Evolutionary conservation across 2,797 vertebrate species (phyloP), one percentile per base, ranked within the genome.

Genomic region (Oryzias dopingdopingensis): DNA sequence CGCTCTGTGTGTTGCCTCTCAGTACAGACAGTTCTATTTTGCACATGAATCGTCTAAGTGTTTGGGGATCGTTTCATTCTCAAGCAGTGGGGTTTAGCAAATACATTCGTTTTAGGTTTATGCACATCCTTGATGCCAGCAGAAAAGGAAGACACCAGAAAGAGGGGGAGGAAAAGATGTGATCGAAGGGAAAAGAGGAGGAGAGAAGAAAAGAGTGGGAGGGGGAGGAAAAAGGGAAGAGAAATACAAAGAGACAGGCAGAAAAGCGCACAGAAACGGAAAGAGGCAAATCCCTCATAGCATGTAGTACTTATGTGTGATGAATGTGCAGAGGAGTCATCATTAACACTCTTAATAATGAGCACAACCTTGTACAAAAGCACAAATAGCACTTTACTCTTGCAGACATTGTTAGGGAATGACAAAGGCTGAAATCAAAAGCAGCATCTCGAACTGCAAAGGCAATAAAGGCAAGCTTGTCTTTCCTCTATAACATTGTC

Each of bases 41-140:
- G 74, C 80, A 81, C 79, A 68, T 79, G 70, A 76, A 79, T 87
- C 79, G 74, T 86, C 69, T 69, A 72, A 74, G 79, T 72, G 74
- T 77, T 78, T 80, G 67, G 81, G 84, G 73, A 86, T 80, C 77
- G 74, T 87, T 86, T 83, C 78, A 82, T 85, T 84, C 79, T 81
- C 81, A 43, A 67, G 81, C 80, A 85, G 85, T 79, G 76, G 72
- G 85, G 85, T 86, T 90, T 88, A 89, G 82, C 79, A 77, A 67
- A 58, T 62, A 74, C 82, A 83, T 82, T 86, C 63, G 80, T 86
- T 86, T 82, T 83, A 86, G 80, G 85, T 86, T 86, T 88, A 77
- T 75, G 65, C 60, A 59, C 67, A 48, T 72, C 84, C 86, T 87
- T 87, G 79, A 86, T 83, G 80, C 75, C 62, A 59, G 75, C 22